A percentile compares a stretch with the other conserved stretches of the same genome.
These are phyloP conservation scores for Pelobates fuscus DNA, from an alignment of 2,113 vertebrate genomes.

Conservation along the genomic window DNA sequence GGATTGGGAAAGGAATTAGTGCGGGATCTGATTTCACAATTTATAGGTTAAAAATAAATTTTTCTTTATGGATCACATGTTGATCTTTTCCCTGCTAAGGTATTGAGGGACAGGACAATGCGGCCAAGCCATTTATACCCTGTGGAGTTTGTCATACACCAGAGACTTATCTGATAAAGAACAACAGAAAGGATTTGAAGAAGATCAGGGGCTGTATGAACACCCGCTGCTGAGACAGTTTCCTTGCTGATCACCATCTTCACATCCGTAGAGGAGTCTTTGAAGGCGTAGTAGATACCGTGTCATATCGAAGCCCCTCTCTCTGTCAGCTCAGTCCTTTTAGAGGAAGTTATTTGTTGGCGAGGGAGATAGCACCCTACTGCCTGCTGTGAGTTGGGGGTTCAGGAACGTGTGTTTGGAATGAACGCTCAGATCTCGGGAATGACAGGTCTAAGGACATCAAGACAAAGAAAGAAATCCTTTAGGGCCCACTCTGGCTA, in stretches of 20 bases:
- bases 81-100: no score
- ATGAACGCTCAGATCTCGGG: slow-evolving; percentile 24
- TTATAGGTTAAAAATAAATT: no score
- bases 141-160: background rate
- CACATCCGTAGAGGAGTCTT: background rate
- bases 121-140: background rate
- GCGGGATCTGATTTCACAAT: no score
- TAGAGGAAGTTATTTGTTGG: slow-evolving; percentile 2
- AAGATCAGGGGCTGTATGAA: background rate
- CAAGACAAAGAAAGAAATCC: no score
- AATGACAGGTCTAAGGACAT: slow-evolving; percentile 23
- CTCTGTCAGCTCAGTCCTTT: slow-evolving; percentile 25
- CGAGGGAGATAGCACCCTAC: slow-evolving; percentile 1
- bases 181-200: background rate
- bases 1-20: no score
- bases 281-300: background rate
- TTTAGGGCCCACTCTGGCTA: no score
- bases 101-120: no score
- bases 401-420: background rate
- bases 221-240: background rate
- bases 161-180: background rate
- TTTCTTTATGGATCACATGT: no score
- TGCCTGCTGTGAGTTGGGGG: background rate
- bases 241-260: background rate
- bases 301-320: slow-evolving; percentile 7